Conservation (phyloP, 2,888 invertebrate genomes). For the Drosophila subsilvestris region DNA sequence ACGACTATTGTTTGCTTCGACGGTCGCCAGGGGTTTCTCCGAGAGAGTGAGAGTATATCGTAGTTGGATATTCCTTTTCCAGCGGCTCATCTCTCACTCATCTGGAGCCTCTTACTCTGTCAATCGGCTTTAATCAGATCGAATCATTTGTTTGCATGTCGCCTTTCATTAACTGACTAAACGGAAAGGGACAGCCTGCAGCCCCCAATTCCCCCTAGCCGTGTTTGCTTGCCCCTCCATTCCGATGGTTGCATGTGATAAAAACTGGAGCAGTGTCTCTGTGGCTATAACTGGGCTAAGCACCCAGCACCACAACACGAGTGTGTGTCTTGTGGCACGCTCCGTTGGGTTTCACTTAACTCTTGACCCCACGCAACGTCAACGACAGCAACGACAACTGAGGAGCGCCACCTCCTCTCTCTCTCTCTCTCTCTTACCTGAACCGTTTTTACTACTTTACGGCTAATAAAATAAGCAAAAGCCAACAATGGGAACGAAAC, state of each 20-base stretch:
- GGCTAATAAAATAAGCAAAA: slow-evolving; percentile 67
- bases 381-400: background rate
- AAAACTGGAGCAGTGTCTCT: slow-evolving; percentile 65
- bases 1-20: background rate
- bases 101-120: background rate
- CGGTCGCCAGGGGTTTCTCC: background rate
- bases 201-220: slow-evolving; percentile 17
- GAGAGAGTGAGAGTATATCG: background rate
- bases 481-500: slow-evolving; percentile 35
- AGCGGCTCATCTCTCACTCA: background rate
- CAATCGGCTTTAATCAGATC: slow-evolving; percentile 38
- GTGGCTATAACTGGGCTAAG: slow-evolving; percentile 64
- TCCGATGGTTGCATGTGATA: slow-evolving; percentile 74
- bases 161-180: slow-evolving; percentile 46
- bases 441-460: slow-evolving; percentile 63
- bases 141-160: slow-evolving; percentile 39
- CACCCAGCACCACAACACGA: slow-evolving; percentile 7
- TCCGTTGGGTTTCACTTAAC: slow-evolving; percentile 62
- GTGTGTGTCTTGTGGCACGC: slow-evolving; percentile 54
- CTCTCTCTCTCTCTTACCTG: slow-evolving; percentile 31
- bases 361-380: slow-evolving; percentile 73
- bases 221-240: slow-evolving; percentile 13
- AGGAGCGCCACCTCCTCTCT: slow-evolving; percentile 20
- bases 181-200: slow-evolving; percentile 30
- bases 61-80: background rate